Conservation (phyloP, 2,888 invertebrate species). For the Heliconius charithonia region DNA sequence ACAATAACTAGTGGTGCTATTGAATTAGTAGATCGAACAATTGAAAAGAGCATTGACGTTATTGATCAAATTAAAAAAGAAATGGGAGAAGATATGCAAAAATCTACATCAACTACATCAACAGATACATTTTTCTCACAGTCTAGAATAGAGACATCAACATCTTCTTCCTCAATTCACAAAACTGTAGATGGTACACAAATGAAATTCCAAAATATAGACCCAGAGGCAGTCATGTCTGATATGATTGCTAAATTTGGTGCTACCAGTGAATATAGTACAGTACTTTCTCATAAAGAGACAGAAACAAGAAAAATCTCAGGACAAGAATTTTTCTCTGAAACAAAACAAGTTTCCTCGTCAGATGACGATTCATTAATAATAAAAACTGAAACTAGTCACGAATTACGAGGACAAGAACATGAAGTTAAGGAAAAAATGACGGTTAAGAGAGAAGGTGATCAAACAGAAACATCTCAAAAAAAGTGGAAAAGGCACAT, state of each 20-base stretch:
- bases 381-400: slow-evolving; percentile 78
- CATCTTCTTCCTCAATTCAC: slow-evolving; percentile 75
- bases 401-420: slow-evolving; percentile 77
- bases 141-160: slow-evolving; percentile 73
- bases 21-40: slow-evolving; percentile 80
- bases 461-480: slow-evolving; percentile 79
- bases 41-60: slow-evolving; percentile 75
- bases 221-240: slow-evolving; percentile 73
- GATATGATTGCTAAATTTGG: slow-evolving; percentile 76
- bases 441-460: slow-evolving; percentile 73
- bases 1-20: slow-evolving; percentile 82
- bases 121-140: slow-evolving; percentile 74
- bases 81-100: slow-evolving; percentile 75
- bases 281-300: slow-evolving; percentile 80
- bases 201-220: slow-evolving; percentile 71
- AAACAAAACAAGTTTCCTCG: slow-evolving; percentile 78
- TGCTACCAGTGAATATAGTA: slow-evolving; percentile 65
- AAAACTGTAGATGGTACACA: slow-evolving; percentile 70
- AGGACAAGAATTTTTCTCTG: slow-evolving; percentile 77
- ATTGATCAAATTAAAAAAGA: slow-evolving; percentile 76
- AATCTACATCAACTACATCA: slow-evolving; percentile 64
- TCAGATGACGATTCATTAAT: slow-evolving; percentile 79
- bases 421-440: slow-evolving; percentile 80
- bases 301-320: slow-evolving; percentile 79
- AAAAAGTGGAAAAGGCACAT: slow-evolving; percentile 81